These are phyloP conservation scores for Tympanoctomys barrerae DNA, from an alignment of 2,797 vertebrate species.

Conservation along the genomic window DNA sequence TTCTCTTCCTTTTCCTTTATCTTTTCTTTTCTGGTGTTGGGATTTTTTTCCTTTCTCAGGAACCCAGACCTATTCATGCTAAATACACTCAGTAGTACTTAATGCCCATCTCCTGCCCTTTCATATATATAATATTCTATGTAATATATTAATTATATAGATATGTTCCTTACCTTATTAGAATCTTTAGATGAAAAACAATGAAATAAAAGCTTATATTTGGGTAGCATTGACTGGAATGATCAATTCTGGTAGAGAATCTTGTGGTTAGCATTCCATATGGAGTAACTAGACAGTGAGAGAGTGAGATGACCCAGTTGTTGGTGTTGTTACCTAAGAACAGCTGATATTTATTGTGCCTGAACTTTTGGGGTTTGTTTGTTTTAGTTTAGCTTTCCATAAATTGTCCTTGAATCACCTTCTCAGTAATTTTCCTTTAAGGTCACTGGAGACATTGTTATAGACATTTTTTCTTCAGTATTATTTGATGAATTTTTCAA, in stretches of 20 bases:
- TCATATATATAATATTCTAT: neutral
- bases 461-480: neutral
- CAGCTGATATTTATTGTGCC: neutral
- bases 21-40: neutral
- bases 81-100: neutral
- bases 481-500: neutral
- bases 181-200: neutral
- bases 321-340: neutral
- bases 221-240: neutral
- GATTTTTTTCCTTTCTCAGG: no score
- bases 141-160: neutral
- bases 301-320: neutral
- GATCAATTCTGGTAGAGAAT: neutral
- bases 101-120: neutral
- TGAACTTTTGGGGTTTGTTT: neutral
- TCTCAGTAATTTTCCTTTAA: neutral
- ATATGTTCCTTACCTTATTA: neutral
- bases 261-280: neutral
- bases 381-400: neutral
- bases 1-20: no score
- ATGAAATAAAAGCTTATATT: slow-evolving; percentile 46
- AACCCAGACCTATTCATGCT: neutral
- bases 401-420: slow-evolving; percentile 22
- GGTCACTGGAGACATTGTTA: neutral
- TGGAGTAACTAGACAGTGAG: neutral